phyloP scores from a whole-genome alignment of 2,888 invertebrate species.

The Dendrolimus houi region DNA sequence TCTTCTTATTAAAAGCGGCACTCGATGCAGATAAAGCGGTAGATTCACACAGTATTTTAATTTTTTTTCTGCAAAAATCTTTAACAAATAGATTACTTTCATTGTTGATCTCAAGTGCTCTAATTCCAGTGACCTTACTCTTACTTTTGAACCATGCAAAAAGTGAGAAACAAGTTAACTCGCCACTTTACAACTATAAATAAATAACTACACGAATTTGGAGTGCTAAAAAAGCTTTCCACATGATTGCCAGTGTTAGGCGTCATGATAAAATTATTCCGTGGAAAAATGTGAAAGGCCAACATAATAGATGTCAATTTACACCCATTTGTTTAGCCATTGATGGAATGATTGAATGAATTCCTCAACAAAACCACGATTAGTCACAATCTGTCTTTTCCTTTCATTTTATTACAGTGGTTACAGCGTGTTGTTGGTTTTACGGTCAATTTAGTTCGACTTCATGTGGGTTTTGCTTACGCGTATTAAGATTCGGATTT shows the following conservation, averaged over 20 bases:
- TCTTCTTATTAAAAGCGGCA: too few relatives aligned
- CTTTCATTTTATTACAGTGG: conserved; percentile 8
- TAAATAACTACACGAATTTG: neutral
- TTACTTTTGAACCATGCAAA: conserved; percentile 14
- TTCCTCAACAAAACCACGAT: conserved; percentile 34
- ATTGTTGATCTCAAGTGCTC: neutral
- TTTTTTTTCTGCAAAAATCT: neutral
- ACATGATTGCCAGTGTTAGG: conserved; percentile 19
- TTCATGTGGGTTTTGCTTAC: conserved; percentile 6
- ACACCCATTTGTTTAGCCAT: conserved; percentile 39
- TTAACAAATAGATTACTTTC: neutral
- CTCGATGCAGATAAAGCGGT: too few relatives aligned
- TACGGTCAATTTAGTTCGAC: conserved; percentile 25
- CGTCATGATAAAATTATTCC: conserved; percentile 17
- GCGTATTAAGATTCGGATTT: neutral
- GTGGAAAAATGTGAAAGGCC: conserved; percentile 52
- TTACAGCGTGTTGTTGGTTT: conserved; percentile 26
- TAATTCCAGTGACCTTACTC: conserved; percentile 7
- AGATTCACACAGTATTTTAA: too few relatives aligned
- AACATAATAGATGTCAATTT: conserved; percentile 44
- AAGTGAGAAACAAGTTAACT: conserved; percentile 18
- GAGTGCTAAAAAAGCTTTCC: conserved; percentile 17
- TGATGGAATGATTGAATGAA: conserved; percentile 37
- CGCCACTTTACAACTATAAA: neutral
- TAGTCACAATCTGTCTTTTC: conserved; percentile 31